Evolutionary conservation across 2,888 invertebrate species (phyloP).

Genomic region (Latheticus oryzae): DNA sequence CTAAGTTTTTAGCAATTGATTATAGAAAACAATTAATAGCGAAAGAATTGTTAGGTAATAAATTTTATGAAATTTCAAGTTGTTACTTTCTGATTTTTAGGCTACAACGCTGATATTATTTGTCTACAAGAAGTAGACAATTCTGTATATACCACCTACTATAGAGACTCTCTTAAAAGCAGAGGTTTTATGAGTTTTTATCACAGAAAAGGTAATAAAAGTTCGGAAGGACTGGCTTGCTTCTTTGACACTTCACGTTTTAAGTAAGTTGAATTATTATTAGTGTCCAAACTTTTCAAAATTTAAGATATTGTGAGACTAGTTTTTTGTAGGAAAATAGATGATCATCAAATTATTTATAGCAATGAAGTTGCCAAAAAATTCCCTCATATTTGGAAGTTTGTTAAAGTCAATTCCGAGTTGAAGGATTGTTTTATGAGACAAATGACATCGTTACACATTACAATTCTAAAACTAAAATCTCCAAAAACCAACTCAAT

Average conservation of each 20-base stretch:
- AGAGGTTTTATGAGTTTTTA: conserved; percentile 73
- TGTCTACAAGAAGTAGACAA: conserved; percentile 95
- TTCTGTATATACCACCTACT: conserved; percentile 77
- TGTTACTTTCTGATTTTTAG: conserved; percentile 65
- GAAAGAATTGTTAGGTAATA: conserved; percentile 85
- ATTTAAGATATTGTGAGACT: too few species aligned
- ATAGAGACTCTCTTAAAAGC: conserved; percentile 71
- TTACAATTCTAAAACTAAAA: conserved; percentile 64
- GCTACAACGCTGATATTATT: conserved; percentile 90
- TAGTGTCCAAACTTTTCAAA: too few species aligned
- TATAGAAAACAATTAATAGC: conserved; percentile 88
- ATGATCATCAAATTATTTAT: conserved; percentile 67
- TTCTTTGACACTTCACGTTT: conserved; percentile 81
- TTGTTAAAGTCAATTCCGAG: conserved; percentile 69
- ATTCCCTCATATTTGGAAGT: too few species aligned
- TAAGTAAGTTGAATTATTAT: conserved; percentile 68
- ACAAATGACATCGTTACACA: conserved; percentile 75
- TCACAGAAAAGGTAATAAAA: conserved; percentile 78
- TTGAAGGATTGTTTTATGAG: conserved; percentile 70
- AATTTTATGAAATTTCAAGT: conserved; percentile 3
- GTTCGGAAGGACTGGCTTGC: conserved; percentile 84
- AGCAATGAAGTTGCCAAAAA: conserved; percentile 69
- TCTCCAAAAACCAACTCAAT: conserved; percentile 59
- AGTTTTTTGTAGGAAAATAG: conserved; percentile 35
- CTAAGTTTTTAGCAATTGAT: conserved; percentile 82